These are phyloP conservation scores for Pollachius pollachius DNA, from an alignment of 2,113 vertebrate genomes.

Conservation along the genomic window DNA sequence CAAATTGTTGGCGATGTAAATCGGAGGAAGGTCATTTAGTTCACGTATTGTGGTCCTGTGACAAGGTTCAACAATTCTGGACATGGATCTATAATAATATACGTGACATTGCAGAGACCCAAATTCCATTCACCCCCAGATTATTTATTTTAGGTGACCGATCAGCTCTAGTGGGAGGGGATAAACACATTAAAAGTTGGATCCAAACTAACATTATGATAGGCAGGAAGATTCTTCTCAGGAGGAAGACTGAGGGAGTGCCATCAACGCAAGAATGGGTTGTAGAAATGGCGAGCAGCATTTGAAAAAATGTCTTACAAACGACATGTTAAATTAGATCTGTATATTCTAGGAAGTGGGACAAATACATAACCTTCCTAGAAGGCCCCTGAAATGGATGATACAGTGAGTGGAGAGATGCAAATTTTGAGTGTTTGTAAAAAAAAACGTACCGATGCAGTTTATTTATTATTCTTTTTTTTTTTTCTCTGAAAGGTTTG, in stretches of 20 bases:
- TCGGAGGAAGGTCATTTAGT: not conserved
- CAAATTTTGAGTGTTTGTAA: no score
- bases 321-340: not conserved
- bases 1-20: no score
- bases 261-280: not conserved
- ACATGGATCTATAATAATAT: not conserved
- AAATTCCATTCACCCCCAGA: slow-evolving; percentile 4
- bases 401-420: no score
- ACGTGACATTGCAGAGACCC: not conserved
- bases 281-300: not conserved
- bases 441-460: no score
- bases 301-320: slow-evolving; percentile 2
- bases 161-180: not conserved
- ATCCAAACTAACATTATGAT: slow-evolving; percentile 6
- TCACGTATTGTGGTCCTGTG: not conserved
- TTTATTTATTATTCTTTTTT: not conserved
- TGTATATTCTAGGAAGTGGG: not conserved
- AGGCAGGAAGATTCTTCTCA: slow-evolving; percentile 8
- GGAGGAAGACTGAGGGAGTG: slow-evolving; percentile 2
- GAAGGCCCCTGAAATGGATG: not conserved
- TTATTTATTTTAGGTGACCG: slow-evolving; percentile 12
- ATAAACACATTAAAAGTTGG: slow-evolving; percentile 10
- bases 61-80: not conserved
- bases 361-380: not conserved
- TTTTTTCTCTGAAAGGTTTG: no score